Base-by-base conservation (phyloP, 2,888 invertebrate species). In the Drosophila peninsularis region DNA sequence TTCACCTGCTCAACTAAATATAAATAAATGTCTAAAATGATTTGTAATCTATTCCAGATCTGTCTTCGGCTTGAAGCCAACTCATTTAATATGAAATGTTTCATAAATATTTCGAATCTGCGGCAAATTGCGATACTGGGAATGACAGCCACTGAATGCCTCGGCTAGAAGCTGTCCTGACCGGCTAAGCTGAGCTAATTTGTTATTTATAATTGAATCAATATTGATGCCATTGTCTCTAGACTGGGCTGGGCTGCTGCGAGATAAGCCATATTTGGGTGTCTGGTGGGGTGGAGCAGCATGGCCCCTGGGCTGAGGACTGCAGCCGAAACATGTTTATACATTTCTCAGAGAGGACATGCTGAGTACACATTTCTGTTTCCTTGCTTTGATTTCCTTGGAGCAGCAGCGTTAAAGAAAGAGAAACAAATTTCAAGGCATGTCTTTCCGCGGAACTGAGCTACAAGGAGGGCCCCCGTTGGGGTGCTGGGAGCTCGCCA, bases 371-470 rank as follows among this genome's bases (percentile, higher is more conserved):
- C 17, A 17, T 19, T 19, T 19, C 13, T 24, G 30, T 32, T 24
- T 52, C 19, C 36, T 36, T 37, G 60, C 27, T 36, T 62, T 44
- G 34, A 36, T 47, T 58, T 63, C 21, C 11, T 56, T 19, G 45
- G 36, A 21, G 36, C 41, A 4, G 19, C 21, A 19, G 30, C 36
- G 62, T 45, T n/a, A 52, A 44, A 10, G 13, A 27, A 47, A 10
- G 11, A 39, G n/a, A 44, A 80, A 72, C 68, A 80, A 81, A 81
- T 82, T 78, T 71, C 61, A 68, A 52, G 63, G 64, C 50, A 45
- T 39, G 62, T 53, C 62, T 60, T 74, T 74, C 56, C 65, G 30
- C 4, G 44, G 75, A 67, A 75, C 41, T 37, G 54, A 27, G 52
- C 62, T 21, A 14, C 9, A 9, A 21, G 21, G 42, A 30, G 30